Evolutionary conservation across 2,888 invertebrate species (phyloP).

Genomic region (Polyploca ridens): DNA sequence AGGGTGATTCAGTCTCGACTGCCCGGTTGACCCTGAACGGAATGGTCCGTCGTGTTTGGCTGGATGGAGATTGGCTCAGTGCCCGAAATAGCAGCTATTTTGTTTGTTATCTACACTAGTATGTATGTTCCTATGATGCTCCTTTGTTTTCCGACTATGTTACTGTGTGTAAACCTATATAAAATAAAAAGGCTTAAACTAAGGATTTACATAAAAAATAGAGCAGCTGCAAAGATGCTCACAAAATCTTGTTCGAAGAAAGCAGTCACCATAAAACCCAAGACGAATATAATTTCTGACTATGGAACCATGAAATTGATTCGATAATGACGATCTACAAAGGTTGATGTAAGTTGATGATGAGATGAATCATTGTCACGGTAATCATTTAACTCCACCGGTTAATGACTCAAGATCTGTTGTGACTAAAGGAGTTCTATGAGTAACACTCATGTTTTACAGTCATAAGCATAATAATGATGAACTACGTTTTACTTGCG

Average conservation of each 20-base stretch:
- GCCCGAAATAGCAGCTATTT: slow-evolving; percentile 4
- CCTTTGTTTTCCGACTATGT: not conserved
- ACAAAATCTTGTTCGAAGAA: not conserved
- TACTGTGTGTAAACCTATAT: not conserved
- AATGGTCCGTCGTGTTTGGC: not conserved
- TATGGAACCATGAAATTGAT: not conserved
- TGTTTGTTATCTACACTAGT: not conserved
- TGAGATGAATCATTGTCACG: slow-evolving; percentile 1
- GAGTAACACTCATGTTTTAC: not conserved
- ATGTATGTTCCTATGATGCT: not conserved
- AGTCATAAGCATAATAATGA: not conserved
- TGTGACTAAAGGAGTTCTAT: slow-evolving; percentile 1
- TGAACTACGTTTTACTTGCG: not conserved
- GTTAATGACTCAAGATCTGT: slow-evolving; percentile 1
- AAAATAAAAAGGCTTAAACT: too few species aligned
- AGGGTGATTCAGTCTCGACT: slow-evolving; percentile 2
- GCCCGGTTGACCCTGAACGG: slow-evolving; percentile 10
- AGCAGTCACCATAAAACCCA: slow-evolving; percentile 2
- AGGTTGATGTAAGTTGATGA: not conserved
- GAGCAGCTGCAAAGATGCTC: too few species aligned
- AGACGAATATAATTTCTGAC: not conserved
- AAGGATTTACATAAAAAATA: too few species aligned
- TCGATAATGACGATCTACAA: not conserved
- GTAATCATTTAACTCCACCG: slow-evolving; percentile 1
- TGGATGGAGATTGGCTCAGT: slow-evolving; percentile 10